These are phyloP conservation scores for Peromyscus polionotus DNA, from an alignment of 2,113 vertebrate species.

Conservation along the genomic window DNA sequence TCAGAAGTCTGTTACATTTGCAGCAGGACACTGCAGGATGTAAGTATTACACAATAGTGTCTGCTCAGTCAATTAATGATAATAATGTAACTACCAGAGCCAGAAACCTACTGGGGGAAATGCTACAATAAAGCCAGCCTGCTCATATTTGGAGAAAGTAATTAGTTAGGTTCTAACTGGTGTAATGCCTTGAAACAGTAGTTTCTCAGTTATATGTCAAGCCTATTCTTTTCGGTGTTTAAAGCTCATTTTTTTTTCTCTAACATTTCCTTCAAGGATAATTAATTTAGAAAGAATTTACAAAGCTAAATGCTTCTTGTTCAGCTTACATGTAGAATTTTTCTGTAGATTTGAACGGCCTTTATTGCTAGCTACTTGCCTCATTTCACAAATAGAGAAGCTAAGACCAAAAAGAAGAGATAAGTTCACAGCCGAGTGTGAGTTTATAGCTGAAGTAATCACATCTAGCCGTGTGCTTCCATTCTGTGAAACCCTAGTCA, in stretches of 20 bases:
- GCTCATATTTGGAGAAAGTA: not conserved
- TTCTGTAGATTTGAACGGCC: slow-evolving; percentile 10
- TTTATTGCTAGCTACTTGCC: slow-evolving; percentile 27
- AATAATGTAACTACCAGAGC: not conserved
- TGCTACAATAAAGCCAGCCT: not conserved
- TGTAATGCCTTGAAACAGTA: slow-evolving; percentile 17
- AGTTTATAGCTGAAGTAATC: slow-evolving; percentile 38
- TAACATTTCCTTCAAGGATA: slow-evolving; percentile 37
- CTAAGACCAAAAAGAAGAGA: slow-evolving; percentile 6
- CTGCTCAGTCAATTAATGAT: not conserved
- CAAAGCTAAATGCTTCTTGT: slow-evolving; percentile 10
- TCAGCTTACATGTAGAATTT: slow-evolving; percentile 38
- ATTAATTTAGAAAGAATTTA: slow-evolving; percentile 42
- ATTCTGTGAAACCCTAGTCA: not conserved
- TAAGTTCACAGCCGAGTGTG: not conserved
- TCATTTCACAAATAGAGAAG: slow-evolving; percentile 12
- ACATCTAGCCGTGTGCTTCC: not conserved
- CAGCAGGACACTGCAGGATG: not conserved
- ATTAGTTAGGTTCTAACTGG: not conserved
- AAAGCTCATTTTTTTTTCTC: not conserved
- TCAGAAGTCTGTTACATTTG: not conserved
- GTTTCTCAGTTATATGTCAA: slow-evolving; percentile 7
- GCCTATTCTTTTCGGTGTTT: not conserved
- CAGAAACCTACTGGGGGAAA: not conserved
- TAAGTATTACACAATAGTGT: not conserved